These are phyloP conservation scores for Nineta flava DNA, from an alignment of 2,888 invertebrate genomes.

Conservation along the genomic window DNA sequence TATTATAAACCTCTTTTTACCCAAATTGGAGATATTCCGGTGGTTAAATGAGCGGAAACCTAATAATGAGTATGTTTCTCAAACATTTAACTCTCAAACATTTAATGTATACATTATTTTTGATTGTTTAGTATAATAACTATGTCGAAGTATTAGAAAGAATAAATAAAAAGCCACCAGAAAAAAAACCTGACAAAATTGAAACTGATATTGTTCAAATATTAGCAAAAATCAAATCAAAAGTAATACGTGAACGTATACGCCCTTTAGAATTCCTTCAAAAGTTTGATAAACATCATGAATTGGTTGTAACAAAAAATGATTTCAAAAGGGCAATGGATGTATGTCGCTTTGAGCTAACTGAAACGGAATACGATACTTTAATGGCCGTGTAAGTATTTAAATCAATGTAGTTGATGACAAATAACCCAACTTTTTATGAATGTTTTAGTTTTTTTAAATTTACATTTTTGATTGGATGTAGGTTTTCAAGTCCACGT, in stretches of 20 bases:
- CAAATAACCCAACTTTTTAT: too few species aligned
- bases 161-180: slow-evolving; percentile 22
- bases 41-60: too few species aligned
- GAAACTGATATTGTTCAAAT: slow-evolving; percentile 53
- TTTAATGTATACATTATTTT: too few species aligned
- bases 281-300: slow-evolving; percentile 46
- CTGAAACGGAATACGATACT: slow-evolving; percentile 49
- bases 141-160: slow-evolving; percentile 25
- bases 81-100: too few species aligned
- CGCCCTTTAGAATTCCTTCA: slow-evolving; percentile 47
- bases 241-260: slow-evolving; percentile 50
- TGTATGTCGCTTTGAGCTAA: slow-evolving; percentile 45
- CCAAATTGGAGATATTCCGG: too few species aligned
- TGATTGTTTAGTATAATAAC: slow-evolving; percentile 20
- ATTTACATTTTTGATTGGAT: background rate
- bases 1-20: too few species aligned
- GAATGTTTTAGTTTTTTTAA: background rate
- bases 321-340: slow-evolving; percentile 59
- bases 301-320: slow-evolving; percentile 41
- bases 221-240: slow-evolving; percentile 58
- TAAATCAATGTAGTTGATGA: too few species aligned
- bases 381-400: slow-evolving; percentile 50
- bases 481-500: slow-evolving; percentile 45
- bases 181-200: slow-evolving; percentile 21
- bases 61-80: too few species aligned